phyloP scores from a whole-genome alignment of 2,797 vertebrate species.

The Esox masquinongy region DNA sequence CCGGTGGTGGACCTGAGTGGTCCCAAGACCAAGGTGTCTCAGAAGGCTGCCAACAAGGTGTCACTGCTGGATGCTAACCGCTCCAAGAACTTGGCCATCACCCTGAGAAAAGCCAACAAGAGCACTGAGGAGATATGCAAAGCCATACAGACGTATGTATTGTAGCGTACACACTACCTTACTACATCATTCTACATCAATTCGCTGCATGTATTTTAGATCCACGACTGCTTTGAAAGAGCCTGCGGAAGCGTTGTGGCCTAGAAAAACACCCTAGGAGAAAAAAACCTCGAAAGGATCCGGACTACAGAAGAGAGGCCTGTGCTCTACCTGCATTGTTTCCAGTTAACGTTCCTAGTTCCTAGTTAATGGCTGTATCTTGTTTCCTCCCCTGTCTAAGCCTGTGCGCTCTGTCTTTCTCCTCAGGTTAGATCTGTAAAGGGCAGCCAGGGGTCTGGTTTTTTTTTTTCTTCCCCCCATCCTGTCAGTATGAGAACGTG shows the following conservation, averaged over 20 bases:
- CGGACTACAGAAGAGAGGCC: background rate
- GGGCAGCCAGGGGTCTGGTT: constrained; percentile 84
- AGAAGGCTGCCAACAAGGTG: constrained; percentile 87
- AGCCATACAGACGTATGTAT: constrained; percentile 89
- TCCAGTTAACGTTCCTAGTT: background rate
- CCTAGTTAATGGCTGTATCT: background rate
- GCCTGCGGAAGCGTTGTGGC: background rate
- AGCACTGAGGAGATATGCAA: constrained; percentile 92
- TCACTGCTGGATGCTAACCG: constrained; percentile 92
- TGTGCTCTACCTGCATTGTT: background rate
- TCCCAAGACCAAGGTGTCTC: constrained; percentile 87
- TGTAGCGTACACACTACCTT: background rate
- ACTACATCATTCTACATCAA: too few species aligned
- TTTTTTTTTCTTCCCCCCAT: too few species aligned
- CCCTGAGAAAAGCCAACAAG: constrained; percentile 90
- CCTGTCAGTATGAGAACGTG: background rate
- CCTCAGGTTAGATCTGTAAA: constrained; percentile 63
- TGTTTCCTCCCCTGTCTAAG: background rate
- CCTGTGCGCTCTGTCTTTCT: background rate
- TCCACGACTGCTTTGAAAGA: background rate
- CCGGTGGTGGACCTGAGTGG: constrained; percentile 84
- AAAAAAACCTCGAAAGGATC: background rate
- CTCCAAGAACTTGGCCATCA: constrained; percentile 97
- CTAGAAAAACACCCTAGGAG: background rate
- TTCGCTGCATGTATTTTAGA: too few species aligned